These are phyloP conservation scores for Catalaphyllia jardinei DNA, from an alignment of 64 coral and sea anemone species.

Conservation along the genomic window DNA sequence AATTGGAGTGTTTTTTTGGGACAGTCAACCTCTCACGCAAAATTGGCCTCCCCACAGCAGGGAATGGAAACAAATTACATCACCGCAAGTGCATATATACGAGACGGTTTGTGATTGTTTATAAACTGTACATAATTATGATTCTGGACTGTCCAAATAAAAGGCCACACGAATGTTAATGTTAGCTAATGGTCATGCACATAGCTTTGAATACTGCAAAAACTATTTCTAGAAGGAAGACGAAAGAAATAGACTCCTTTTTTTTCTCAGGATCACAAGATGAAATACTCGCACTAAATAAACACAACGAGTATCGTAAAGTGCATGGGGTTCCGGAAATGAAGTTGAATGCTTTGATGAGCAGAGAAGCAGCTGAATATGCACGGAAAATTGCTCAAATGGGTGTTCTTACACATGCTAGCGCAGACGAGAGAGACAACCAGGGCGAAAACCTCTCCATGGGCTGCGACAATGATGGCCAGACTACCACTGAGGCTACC, in stretches of 20 bases:
- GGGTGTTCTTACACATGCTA: conserved; percentile 50
- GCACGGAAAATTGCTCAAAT: conserved; percentile 37
- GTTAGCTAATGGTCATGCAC: too few relatives aligned
- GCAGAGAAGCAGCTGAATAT: conserved; percentile 26
- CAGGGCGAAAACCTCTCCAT: conserved; percentile 76
- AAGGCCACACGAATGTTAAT: too few relatives aligned
- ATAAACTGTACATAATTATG: too few relatives aligned
- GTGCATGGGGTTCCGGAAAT: conserved; percentile 62
- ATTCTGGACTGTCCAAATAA: too few relatives aligned
- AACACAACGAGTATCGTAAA: conserved; percentile 69
- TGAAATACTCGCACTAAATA: conserved; percentile 38
- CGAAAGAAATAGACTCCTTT: background rate
- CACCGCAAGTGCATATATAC: too few relatives aligned
- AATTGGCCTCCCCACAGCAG: too few relatives aligned
- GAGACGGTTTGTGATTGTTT: too few relatives aligned
- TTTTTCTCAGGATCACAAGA: background rate
- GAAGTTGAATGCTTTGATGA: conserved; percentile 68
- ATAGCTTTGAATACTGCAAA: too few relatives aligned
- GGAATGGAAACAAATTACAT: too few relatives aligned
- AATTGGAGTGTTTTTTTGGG: too few relatives aligned
- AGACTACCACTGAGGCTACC: conserved; percentile 32
- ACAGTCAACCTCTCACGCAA: too few relatives aligned
- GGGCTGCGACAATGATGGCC: conserved; percentile 40
- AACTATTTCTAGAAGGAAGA: too few relatives aligned
- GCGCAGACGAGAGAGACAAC: background rate